Conservation (phyloP, 2,888 invertebrate species). For the Plebejus argus region DNA sequence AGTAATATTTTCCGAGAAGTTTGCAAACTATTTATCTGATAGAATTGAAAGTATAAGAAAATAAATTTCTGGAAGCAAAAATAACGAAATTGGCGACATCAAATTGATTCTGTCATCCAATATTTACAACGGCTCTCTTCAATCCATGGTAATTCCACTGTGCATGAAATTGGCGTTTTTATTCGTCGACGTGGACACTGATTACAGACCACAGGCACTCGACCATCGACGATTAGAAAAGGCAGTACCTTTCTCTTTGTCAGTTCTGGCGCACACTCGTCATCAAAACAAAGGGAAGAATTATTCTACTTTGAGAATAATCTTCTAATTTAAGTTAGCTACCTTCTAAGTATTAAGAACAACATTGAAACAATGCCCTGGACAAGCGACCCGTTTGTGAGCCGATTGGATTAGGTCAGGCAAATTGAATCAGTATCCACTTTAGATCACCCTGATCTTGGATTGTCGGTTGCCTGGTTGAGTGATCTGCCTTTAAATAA, state of each 20-base stretch:
- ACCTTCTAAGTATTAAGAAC: background rate
- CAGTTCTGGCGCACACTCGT: background rate
- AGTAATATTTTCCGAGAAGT: no score
- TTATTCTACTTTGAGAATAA: background rate
- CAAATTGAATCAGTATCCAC: constrained; percentile 36
- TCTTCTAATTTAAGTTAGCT: background rate
- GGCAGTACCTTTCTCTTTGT: constrained; percentile 12
- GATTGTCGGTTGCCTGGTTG: background rate
- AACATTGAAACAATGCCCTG: background rate
- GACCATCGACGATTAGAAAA: background rate
- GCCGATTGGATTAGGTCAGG: constrained; percentile 36
- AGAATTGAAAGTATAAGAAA: no score
- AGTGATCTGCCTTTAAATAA: background rate
- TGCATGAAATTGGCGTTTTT: constrained; percentile 10
- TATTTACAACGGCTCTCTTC: background rate
- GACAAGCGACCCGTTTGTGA: constrained; percentile 33
- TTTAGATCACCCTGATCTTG: constrained; percentile 15
- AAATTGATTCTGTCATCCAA: background rate
- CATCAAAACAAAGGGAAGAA: background rate
- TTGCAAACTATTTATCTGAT: no score
- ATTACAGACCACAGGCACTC: background rate
- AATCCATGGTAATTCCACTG: background rate
- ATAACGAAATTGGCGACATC: no score
- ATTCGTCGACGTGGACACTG: background rate
- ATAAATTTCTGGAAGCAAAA: no score